Evolutionary conservation across 1,140 invertebrate species (phyloP).

Genomic region (Mylabris phalerata): DNA sequence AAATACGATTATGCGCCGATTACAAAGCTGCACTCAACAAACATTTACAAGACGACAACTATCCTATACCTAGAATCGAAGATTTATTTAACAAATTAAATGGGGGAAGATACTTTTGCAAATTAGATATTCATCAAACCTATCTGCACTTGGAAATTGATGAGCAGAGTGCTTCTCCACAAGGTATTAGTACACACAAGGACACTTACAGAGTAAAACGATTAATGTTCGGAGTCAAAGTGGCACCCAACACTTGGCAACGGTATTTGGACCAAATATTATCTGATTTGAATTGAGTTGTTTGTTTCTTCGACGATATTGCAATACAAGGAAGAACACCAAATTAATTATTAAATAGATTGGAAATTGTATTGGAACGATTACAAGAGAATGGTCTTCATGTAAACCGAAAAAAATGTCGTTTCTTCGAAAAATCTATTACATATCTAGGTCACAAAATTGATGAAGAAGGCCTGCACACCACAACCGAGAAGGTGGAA

Average conservation of each 20-base stretch:
- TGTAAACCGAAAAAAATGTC: slow-evolving; percentile 20
- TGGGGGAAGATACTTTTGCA: slow-evolving; percentile 26
- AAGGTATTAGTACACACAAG: slow-evolving; percentile 34
- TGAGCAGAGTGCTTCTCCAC: slow-evolving; percentile 28
- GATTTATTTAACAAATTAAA: slow-evolving; percentile 15
- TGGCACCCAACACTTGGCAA: slow-evolving; percentile 31
- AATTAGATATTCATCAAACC: slow-evolving; percentile 30
- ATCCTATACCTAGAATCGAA: slow-evolving; percentile 7
- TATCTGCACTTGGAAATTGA: slow-evolving; percentile 31
- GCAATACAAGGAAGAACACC: slow-evolving; percentile 2
- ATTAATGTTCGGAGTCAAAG: slow-evolving; percentile 32
- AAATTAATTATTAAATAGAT: neutral
- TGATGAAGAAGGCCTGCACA: neutral
- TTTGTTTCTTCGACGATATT: slow-evolving; percentile 16
- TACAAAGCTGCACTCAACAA: slow-evolving; percentile 6
- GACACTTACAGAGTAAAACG: slow-evolving; percentile 31
- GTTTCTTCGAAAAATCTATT: slow-evolving; percentile 13
- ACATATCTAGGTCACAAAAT: slow-evolving; percentile 30
- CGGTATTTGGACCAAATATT: slow-evolving; percentile 30
- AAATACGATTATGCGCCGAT: slow-evolving; percentile 1
- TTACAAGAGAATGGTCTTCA: neutral
- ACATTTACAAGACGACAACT: slow-evolving; percentile 4
- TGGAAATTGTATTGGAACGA: neutral
- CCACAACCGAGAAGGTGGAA: slow-evolving; percentile 21
- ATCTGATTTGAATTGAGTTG: neutral